These are phyloP conservation scores for Amblyornis subalaris DNA, from an alignment of 2,113 vertebrate genomes.

Conservation along the genomic window DNA sequence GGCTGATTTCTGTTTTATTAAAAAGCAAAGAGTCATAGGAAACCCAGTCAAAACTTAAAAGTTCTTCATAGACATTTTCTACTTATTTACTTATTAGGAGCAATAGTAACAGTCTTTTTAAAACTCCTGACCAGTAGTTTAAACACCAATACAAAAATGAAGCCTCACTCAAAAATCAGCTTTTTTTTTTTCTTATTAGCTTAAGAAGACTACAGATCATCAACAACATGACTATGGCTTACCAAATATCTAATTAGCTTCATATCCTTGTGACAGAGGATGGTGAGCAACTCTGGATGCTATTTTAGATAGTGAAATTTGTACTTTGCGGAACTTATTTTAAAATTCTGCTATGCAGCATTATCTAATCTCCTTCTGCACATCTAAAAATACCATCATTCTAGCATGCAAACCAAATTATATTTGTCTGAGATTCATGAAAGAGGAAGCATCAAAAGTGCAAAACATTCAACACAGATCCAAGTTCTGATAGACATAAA, in stretches of 20 bases:
- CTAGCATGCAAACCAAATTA: slow-evolving; percentile 42
- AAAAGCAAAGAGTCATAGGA: background rate
- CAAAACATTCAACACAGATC: slow-evolving; percentile 18
- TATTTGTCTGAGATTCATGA: slow-evolving; percentile 40
- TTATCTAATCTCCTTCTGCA: slow-evolving; percentile 51
- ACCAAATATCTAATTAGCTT: background rate
- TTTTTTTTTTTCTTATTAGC: background rate
- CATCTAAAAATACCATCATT: slow-evolving; percentile 54
- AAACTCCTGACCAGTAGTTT: background rate
- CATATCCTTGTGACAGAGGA: background rate
- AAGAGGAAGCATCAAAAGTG: slow-evolving; percentile 40
- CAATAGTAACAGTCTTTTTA: background rate
- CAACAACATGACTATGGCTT: background rate
- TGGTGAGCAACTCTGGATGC: background rate
- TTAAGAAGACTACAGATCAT: background rate
- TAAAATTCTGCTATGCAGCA: slow-evolving; percentile 24
- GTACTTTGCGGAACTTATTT: slow-evolving; percentile 35
- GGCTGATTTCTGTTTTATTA: background rate
- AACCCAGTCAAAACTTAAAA: background rate
- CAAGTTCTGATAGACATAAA: slow-evolving; percentile 23
- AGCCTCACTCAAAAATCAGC: background rate
- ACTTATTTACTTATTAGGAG: background rate
- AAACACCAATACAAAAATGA: background rate
- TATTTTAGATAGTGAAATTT: slow-evolving; percentile 24
- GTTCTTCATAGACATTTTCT: background rate